Conservation (phyloP, 2,113 vertebrate species). For the Strix aluco region DNA sequence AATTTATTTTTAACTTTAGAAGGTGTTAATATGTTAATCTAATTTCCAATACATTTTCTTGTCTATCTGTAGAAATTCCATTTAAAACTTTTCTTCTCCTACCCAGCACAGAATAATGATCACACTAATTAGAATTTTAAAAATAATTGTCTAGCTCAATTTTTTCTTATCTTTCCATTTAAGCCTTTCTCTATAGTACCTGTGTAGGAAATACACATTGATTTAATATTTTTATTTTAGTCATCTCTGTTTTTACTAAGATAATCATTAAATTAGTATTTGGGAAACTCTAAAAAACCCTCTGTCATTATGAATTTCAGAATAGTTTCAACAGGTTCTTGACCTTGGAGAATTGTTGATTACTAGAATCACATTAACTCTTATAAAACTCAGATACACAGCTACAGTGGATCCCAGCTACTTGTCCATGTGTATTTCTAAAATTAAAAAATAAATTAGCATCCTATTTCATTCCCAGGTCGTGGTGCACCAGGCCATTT, state of each 20-base stretch:
- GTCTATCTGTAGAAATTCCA: not conserved
- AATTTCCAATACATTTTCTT: not conserved
- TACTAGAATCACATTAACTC: not conserved
- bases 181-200: not conserved
- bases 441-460: not conserved
- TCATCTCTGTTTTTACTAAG: not conserved
- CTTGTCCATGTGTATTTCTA: not conserved
- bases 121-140: not conserved
- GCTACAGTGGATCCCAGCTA: not conserved
- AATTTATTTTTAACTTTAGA: not conserved
- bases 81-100: not conserved
- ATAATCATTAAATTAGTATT: not conserved
- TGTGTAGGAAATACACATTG: not conserved
- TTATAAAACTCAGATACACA: not conserved
- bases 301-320: not conserved
- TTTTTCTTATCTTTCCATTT: not conserved
- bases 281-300: not conserved
- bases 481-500: not conserved
- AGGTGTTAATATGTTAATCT: not conserved
- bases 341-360: not conserved
- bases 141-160: not conserved
- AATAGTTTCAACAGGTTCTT: not conserved
- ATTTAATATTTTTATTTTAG: not conserved
- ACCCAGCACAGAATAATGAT: not conserved
- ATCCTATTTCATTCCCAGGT: not conserved